Conservation (phyloP, 2,888 invertebrate genomes). For the Macropis europaea region DNA sequence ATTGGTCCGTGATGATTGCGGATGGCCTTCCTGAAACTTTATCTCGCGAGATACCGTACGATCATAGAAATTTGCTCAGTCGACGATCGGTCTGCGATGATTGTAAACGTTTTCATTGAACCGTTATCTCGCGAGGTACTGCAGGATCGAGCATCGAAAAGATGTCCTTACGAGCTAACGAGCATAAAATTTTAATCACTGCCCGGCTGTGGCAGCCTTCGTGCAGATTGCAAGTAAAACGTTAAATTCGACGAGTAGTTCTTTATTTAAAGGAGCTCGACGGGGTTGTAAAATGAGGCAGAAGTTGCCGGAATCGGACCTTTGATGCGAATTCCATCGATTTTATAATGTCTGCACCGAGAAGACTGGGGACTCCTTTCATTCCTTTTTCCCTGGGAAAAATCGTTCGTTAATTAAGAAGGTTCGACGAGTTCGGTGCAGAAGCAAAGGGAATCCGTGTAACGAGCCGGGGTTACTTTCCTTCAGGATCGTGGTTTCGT, state of each 20-base stretch:
- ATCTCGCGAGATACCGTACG: too few relatives aligned
- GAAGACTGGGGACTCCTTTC: constrained; percentile 22
- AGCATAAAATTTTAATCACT: constrained; percentile 25
- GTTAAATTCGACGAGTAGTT: constrained; percentile 13
- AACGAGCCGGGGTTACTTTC: constrained; percentile 41
- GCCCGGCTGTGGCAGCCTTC: neutral
- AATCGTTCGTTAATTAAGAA: constrained; percentile 56
- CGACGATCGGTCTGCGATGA: too few relatives aligned
- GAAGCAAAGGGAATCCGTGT: constrained; percentile 44
- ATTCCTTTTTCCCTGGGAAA: constrained; percentile 30
- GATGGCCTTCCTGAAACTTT: too few relatives aligned
- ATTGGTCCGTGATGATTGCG: too few relatives aligned
- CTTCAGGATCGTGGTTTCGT: constrained; percentile 26
- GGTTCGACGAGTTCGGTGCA: constrained; percentile 15
- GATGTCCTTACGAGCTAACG: neutral
- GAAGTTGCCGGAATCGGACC: constrained; percentile 14
- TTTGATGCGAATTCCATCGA: constrained; percentile 41
- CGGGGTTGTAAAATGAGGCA: constrained; percentile 33
- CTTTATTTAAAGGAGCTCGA: constrained; percentile 31
- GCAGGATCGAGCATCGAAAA: too few relatives aligned
- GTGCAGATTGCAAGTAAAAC: constrained; percentile 20
- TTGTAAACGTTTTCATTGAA: too few relatives aligned
- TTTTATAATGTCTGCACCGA: constrained; percentile 39
- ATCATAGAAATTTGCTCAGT: too few relatives aligned
- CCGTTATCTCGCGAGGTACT: too few relatives aligned